Evolutionary conservation across 2,113 vertebrate species (phyloP), one percentile per base, ranked within the genome.

Genomic region (Phaethon lepturus): DNA sequence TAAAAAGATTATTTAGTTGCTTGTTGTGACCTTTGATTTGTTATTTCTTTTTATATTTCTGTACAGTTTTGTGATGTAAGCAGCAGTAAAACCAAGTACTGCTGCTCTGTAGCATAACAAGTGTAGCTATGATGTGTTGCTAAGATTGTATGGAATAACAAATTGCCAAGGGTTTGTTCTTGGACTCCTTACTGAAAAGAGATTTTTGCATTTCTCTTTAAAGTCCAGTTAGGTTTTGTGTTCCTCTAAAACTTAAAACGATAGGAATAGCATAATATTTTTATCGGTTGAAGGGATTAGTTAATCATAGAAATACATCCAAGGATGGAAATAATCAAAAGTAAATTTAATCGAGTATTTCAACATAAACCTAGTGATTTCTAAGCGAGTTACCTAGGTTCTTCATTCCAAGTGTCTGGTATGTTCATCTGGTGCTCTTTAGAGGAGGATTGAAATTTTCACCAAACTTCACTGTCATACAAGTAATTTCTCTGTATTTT

Each of bases 121-220:
- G 0, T 6, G 14, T 14, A 56, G 53, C 12, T 79, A 13, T 0
- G 0, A 28, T 38, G 13, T 29, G 12, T 44, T 80, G 40, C 0
- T 63, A 19, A 49, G 31, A 33, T 14, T 26, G 9, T n/a, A 2
- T 56, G 89, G 17, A 77, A 60, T 8, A 60, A 20, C 0, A 0
- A 52, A 71, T 66, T 77, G 40, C 23, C 7, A 24, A 24, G 35
- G 49, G 13, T 73, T 49, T 86, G 15, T 68, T 86, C 33, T 10
- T 50, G 45, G 47, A 19, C 6, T 55, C 29, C 9, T 9, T 79
- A 20, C 53, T 35, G 20, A 45, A 66, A 67, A 76, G 11, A 75
- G 19, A 10, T 60, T 44, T 49, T 60, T 83, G 35, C 3, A 11
- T 42, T 91, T 78, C 18, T 38, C 2, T 55, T 69, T 56, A 2